These are phyloP conservation scores for Tinea semifulvella DNA, from an alignment of 2,888 invertebrate species.

Conservation along the genomic window DNA sequence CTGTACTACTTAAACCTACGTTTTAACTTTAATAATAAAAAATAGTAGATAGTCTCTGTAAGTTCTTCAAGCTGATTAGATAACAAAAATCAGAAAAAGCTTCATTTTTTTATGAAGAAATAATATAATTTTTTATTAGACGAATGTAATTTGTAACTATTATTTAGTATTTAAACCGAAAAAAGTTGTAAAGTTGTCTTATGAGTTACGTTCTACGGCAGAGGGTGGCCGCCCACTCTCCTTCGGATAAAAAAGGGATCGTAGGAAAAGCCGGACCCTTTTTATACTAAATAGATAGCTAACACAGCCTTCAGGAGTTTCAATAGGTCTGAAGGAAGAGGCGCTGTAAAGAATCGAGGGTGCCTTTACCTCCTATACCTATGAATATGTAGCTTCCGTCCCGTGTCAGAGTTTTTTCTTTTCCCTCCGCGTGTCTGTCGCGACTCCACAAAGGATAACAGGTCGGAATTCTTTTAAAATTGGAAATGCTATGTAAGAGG, in stretches of 20 bases:
- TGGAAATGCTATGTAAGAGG: constrained; percentile 68
- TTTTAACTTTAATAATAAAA: too few species aligned
- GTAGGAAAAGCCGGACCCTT: constrained; percentile 61
- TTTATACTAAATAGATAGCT: constrained; percentile 68
- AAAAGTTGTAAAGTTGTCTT: too few species aligned
- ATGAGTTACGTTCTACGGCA: constrained; percentile 17
- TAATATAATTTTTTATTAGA: too few species aligned
- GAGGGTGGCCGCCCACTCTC: constrained; percentile 34
- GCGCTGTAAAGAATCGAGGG: constrained; percentile 63
- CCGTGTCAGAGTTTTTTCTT: constrained; percentile 42
- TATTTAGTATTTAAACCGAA: too few species aligned
- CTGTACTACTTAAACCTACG: too few species aligned
- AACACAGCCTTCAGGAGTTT: constrained; percentile 67
- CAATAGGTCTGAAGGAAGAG: constrained; percentile 63
- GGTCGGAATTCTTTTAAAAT: constrained; percentile 64
- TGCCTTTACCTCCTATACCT: constrained; percentile 36
- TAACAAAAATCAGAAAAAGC: too few species aligned
- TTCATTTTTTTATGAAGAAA: too few species aligned
- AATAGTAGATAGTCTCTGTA: too few species aligned
- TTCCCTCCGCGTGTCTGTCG: constrained; percentile 51
- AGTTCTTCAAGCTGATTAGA: too few species aligned
- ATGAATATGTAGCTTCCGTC: constrained; percentile 19
- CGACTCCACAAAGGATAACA: constrained; percentile 54
- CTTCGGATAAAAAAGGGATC: constrained; percentile 60
- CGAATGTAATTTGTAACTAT: too few species aligned